Conservation (phyloP, 2,113 vertebrate genomes). For the Podiceps cristatus region DNA sequence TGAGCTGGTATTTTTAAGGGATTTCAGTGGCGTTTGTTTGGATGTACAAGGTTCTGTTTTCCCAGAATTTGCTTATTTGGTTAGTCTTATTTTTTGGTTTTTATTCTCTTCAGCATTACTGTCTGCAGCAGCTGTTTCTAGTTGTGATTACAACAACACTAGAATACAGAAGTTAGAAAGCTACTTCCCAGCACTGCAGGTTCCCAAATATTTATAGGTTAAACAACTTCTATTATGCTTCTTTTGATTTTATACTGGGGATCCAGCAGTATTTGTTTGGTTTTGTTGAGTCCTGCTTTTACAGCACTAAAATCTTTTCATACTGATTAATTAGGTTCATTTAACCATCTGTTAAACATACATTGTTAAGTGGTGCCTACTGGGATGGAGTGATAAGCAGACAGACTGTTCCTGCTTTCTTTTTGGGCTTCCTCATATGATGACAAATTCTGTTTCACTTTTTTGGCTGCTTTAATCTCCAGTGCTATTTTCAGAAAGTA, state of each 20-base stretch:
- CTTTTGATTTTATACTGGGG: neutral
- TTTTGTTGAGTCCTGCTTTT: neutral
- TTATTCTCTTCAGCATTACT: neutral
- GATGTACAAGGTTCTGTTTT: neutral
- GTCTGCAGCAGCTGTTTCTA: neutral
- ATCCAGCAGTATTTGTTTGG: conserved; percentile 14
- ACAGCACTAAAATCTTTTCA: neutral
- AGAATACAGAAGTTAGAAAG: neutral
- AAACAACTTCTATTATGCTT: neutral
- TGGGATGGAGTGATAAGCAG: neutral
- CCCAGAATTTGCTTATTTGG: neutral
- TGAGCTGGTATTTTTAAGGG: neutral
- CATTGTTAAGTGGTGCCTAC: neutral
- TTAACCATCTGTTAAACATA: neutral
- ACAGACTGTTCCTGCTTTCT: neutral
- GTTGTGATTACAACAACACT: neutral
- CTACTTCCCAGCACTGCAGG: neutral
- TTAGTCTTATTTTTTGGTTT: neutral
- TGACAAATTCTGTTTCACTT: neutral
- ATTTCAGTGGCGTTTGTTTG: neutral
- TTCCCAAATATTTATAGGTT: conserved; percentile 7
- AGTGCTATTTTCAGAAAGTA: neutral
- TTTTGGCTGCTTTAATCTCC: neutral
- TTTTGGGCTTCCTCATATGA: neutral
- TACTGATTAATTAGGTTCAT: neutral